Base-by-base conservation (phyloP, 2,113 vertebrate species). In the Clupea harengus region DNA sequence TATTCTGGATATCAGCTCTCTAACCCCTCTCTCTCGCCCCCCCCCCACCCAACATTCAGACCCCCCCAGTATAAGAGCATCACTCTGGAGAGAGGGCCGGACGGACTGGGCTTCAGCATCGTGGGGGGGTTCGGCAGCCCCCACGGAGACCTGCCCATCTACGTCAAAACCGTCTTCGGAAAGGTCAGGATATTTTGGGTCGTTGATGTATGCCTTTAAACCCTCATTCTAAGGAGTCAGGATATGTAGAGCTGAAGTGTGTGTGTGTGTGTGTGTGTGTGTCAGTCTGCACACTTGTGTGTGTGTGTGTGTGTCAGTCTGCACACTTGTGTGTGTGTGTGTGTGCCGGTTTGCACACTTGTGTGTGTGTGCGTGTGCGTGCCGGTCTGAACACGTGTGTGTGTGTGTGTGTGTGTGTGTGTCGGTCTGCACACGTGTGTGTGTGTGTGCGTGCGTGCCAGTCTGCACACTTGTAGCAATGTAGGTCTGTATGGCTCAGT, bases 51-150 rank as follows among this genome's bases (percentile, higher is more conserved):
- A 2, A 10, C 15, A 25, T 32, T 2, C 88, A 99, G 98, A 85
- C 96, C 97, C 78, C 98, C 98, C 83, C 98, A 99, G 86, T 99
- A 97, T 89, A 99, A 99, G 88, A 96, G 94, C 44, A 98, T 99
- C 85, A 96, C 93, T 3, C 92, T 99, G 46, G 97, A 97, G 39
- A 93, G 98, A 90, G 98, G 98, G 82, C 96, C 97, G 17, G 98
- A 99, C 0, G 98, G 98, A 18, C 93, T 99, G 60, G 98, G 98
- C 22, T 99, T 99, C 93, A 99, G 98, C 88, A 99, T 99, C 86
- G 98, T 99, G 0, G 98, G 98, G 0, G 98, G 98, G 2, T 96
- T 95, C 9, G 97, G 98, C 88, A 99, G 98, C 89, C 97, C 97
- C 4, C 98, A 99, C 2, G 98, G 98, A 89, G 98, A 99, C 89